These are phyloP conservation scores for Plagodis pulveraria DNA, from an alignment of 2,888 invertebrate genomes.

Conservation along the genomic window DNA sequence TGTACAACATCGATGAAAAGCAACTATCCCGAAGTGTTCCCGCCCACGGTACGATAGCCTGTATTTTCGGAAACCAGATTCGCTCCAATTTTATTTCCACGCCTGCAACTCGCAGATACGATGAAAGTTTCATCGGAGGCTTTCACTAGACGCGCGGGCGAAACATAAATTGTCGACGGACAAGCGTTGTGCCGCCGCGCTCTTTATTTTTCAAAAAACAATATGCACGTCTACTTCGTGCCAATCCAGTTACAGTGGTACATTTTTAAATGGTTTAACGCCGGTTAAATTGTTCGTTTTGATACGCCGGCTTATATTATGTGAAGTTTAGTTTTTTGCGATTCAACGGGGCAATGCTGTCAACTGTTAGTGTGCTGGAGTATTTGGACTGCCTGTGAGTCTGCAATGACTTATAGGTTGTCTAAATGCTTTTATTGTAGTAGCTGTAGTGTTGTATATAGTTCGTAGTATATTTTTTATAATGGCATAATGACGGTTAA, in stretches of 20 bases:
- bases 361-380: too few species aligned
- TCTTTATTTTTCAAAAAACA: conserved; percentile 39
- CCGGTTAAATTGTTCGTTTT: conserved; percentile 18
- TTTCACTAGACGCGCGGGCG: conserved; percentile 73
- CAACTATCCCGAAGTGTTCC: conserved; percentile 41
- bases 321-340: not conserved
- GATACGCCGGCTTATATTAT: not conserved
- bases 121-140: conserved; percentile 82
- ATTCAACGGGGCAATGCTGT: too few species aligned
- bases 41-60: conserved; percentile 41
- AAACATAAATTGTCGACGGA: conserved; percentile 65
- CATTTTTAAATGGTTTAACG: conserved; percentile 22
- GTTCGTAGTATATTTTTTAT: too few species aligned
- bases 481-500: too few species aligned
- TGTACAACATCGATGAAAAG: conserved; percentile 38
- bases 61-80: conserved; percentile 67
- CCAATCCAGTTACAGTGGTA: conserved; percentile 26
- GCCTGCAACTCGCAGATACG: conserved; percentile 43
- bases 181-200: conserved; percentile 30
- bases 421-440: too few species aligned
- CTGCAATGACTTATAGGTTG: too few species aligned
- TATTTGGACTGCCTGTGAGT: too few species aligned
- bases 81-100: conserved; percentile 55
- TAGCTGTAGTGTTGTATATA: too few species aligned
- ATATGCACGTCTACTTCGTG: conserved; percentile 32